Evolutionary conservation across 2,888 invertebrate genomes (phyloP).

Genomic region (Xestia c-nigrum): DNA sequence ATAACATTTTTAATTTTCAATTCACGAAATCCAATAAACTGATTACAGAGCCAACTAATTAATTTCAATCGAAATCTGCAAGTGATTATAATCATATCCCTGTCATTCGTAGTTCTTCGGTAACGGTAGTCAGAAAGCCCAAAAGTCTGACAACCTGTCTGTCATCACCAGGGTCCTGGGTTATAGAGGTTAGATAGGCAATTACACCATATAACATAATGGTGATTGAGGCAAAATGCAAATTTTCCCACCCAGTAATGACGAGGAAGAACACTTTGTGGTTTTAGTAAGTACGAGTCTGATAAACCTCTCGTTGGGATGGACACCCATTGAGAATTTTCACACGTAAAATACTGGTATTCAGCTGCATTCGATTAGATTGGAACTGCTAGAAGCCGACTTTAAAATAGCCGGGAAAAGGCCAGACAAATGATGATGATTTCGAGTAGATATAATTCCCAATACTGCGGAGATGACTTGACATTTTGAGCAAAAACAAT

Average conservation of each 20-base stretch:
- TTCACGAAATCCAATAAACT: not conserved
- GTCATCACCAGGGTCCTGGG: not conserved
- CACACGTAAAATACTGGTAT: not conserved
- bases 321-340: not conserved
- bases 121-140: not conserved
- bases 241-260: no score
- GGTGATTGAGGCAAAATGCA: not conserved
- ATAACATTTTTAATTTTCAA: not conserved
- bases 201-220: not conserved
- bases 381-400: not conserved
- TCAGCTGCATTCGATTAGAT: not conserved
- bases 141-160: not conserved
- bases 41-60: no score
- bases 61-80: not conserved
- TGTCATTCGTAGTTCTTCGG: not conserved
- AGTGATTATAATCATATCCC: not conserved
- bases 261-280: no score
- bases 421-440: not conserved
- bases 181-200: not conserved
- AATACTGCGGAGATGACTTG: constrained; percentile 22
- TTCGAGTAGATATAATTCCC: not conserved
- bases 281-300: no score
- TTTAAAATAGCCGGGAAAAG: not conserved
- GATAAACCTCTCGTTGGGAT: not conserved
- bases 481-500: constrained; percentile 10